These are phyloP conservation scores for Brachirus orientalis DNA, from an alignment of 2,113 vertebrate genomes.

Conservation along the genomic window DNA sequence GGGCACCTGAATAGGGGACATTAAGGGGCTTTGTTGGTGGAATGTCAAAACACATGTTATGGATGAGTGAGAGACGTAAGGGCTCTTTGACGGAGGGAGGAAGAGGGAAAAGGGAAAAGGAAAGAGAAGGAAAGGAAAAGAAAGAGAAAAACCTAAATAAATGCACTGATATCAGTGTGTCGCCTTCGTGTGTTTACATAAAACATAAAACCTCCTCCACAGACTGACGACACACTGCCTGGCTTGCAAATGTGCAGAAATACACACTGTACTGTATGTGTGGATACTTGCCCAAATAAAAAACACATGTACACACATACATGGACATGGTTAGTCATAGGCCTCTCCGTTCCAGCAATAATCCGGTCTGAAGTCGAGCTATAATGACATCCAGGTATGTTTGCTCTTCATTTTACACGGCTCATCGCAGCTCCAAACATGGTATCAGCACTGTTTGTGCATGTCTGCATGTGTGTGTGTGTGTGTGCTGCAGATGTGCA, in stretches of 20 bases:
- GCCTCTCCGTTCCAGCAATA: constrained; percentile 41
- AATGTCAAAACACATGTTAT: constrained; percentile 76
- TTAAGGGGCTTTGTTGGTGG: constrained; percentile 73
- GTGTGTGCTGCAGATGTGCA: constrained; percentile 1
- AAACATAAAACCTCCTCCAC: too few species aligned
- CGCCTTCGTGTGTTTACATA: too few species aligned
- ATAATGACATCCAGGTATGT: constrained; percentile 81
- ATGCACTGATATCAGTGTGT: too few species aligned
- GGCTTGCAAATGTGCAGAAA: constrained; percentile 5
- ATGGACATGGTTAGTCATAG: constrained; percentile 12
- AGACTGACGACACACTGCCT: constrained; percentile 12
- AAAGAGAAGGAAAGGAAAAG: neutral
- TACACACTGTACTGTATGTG: constrained; percentile 10
- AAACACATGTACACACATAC: constrained; percentile 38
- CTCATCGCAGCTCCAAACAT: constrained; percentile 73
- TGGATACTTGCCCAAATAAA: constrained; percentile 35
- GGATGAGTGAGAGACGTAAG: constrained; percentile 59
- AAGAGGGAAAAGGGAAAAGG: too few species aligned
- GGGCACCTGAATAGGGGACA: constrained; percentile 65
- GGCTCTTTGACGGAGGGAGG: constrained; percentile 12
- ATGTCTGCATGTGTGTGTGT: neutral
- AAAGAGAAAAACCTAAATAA: neutral
- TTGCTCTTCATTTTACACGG: constrained; percentile 79
- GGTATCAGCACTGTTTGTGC: constrained; percentile 26
- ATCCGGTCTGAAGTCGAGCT: constrained; percentile 54